phyloP scores from a whole-genome alignment of 2,113 vertebrate species.

The Pterocles orientalis region DNA sequence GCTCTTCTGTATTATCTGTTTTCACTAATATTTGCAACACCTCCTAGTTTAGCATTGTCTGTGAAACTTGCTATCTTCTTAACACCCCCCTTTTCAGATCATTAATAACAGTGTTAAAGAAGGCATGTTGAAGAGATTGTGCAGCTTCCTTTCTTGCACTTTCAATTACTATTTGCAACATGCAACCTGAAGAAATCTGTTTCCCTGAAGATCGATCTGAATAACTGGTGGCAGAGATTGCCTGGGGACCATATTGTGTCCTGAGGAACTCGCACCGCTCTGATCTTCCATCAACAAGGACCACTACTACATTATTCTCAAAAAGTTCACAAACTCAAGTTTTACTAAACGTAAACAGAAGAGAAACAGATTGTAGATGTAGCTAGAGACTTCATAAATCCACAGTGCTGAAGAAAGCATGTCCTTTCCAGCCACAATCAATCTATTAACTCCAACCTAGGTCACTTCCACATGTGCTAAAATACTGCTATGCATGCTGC shows the following conservation, averaged over 20 bases:
- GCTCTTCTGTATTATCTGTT: neutral
- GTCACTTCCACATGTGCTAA: neutral
- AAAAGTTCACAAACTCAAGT: neutral
- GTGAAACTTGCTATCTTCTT: neutral
- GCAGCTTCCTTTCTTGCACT: neutral
- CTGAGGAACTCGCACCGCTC: neutral
- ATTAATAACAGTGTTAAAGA: neutral
- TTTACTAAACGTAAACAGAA: neutral
- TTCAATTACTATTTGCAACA: neutral
- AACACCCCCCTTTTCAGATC: neutral
- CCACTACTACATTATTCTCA: neutral
- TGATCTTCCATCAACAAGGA: neutral
- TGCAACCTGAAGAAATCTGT: neutral
- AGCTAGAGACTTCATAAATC: neutral
- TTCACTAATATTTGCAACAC: neutral
- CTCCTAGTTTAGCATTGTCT: neutral
- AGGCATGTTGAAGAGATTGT: neutral
- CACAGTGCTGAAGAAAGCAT: neutral
- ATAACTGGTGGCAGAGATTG: neutral
- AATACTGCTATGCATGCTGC: neutral
- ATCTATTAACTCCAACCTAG: neutral
- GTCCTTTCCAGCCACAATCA: neutral
- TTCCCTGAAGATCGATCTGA: neutral
- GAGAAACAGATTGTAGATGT: neutral
- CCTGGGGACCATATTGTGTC: neutral